These are phyloP conservation scores for Epizoanthus rinbou DNA, from an alignment of 92 coral and sea anemone species.

Conservation along the genomic window DNA sequence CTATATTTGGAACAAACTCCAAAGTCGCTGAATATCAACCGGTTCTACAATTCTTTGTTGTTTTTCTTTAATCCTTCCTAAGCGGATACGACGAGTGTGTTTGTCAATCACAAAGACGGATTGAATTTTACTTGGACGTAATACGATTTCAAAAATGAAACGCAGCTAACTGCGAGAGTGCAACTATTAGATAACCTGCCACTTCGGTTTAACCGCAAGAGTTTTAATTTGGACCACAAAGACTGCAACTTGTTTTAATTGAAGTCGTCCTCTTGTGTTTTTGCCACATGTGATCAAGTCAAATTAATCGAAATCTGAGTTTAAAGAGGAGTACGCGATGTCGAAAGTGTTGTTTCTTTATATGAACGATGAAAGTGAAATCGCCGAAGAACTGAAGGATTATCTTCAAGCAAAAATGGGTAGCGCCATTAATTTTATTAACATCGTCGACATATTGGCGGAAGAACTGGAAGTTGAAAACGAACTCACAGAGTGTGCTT, in stretches of 20 bases:
- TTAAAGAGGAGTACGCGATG: neutral
- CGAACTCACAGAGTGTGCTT: slow-evolving; percentile 12
- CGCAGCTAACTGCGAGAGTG: neutral
- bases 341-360: slow-evolving; percentile 28
- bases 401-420: slow-evolving; percentile 44
- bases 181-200: neutral
- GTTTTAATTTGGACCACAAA: slow-evolving; percentile 40
- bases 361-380: slow-evolving; percentile 23
- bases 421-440: slow-evolving; percentile 30
- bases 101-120: neutral
- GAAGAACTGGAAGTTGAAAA: slow-evolving; percentile 28
- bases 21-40: slow-evolving; percentile 21
- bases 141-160: slow-evolving; percentile 3
- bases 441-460: slow-evolving; percentile 7
- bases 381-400: slow-evolving; percentile 26
- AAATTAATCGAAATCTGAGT: neutral
- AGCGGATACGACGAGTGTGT: slow-evolving; percentile 2
- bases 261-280: neutral
- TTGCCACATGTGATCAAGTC: neutral
- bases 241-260: slow-evolving; percentile 27
- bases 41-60: neutral
- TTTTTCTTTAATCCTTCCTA: neutral
- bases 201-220: slow-evolving; percentile 32
- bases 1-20: slow-evolving; percentile 16
- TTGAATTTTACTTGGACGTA: neutral